Conservation (phyloP, 53 echinoderm and acorn worm species). For the Echinometra lucunter region DNA sequence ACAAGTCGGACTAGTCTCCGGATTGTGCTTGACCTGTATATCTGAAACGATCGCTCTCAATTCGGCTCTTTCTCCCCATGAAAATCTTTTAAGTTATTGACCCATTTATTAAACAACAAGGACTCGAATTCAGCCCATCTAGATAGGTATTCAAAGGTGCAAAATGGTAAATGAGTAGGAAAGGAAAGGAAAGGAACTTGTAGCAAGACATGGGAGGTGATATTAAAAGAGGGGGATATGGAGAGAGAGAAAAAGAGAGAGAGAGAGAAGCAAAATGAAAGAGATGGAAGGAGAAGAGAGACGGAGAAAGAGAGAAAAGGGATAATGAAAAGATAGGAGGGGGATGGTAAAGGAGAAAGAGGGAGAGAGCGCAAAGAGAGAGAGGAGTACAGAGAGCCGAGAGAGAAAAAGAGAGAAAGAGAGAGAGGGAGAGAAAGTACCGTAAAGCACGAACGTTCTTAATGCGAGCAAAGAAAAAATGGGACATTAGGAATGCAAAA, state of each 20-base stretch:
- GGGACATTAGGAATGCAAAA: too few relatives aligned
- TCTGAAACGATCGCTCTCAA: constrained; percentile 22
- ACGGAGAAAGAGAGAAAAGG: neutral
- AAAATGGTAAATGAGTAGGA: constrained; percentile 23
- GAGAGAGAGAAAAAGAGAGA: neutral
- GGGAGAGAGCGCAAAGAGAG: neutral
- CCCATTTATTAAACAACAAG: constrained; percentile 33
- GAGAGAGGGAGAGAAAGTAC: neutral
- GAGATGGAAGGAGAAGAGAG: neutral
- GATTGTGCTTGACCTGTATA: constrained; percentile 55
- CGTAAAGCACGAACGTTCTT: too few relatives aligned
- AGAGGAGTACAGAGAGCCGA: neutral
- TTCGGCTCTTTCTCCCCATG: neutral
- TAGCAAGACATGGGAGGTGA: neutral
- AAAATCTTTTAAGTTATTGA: constrained; percentile 53
- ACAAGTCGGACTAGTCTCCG: neutral
- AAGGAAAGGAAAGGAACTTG: neutral
- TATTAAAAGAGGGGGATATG: neutral
- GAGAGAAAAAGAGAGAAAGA: neutral
- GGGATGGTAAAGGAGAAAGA: neutral
- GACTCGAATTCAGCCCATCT: neutral
- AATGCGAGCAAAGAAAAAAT: neutral
- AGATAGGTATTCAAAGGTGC: constrained; percentile 9
- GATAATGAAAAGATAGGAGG: neutral
- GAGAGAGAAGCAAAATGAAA: neutral